Conservation (phyloP, 1,140 invertebrate species). For the Artemia franciscana region DNA sequence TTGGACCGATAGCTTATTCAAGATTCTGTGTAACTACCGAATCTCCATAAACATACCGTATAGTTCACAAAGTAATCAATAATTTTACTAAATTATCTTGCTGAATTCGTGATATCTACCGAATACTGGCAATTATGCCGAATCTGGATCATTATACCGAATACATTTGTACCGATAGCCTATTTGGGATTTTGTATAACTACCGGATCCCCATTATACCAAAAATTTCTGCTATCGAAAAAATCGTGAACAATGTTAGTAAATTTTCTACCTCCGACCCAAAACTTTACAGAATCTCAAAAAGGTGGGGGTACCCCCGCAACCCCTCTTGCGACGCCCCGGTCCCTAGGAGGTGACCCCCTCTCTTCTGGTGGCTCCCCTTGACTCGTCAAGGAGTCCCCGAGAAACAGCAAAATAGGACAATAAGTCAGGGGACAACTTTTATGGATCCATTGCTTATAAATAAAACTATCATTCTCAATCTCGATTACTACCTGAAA, state of each 20-base stretch:
- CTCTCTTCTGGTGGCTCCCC: not conserved
- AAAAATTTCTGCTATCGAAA: too few relatives aligned
- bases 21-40: not conserved
- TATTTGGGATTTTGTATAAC: not conserved
- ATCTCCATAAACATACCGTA: too few relatives aligned
- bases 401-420: not conserved
- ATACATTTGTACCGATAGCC: not conserved
- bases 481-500: not conserved
- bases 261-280: too few relatives aligned
- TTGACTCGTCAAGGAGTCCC: not conserved
- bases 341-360: not conserved
- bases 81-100: too few relatives aligned
- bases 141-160: not conserved
- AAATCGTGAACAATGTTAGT: too few relatives aligned
- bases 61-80: too few relatives aligned
- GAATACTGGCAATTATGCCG: not conserved
- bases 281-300: too few relatives aligned
- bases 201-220: not conserved
- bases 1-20: not conserved
- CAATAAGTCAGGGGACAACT: not conserved
- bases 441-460: not conserved
- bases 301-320: too few relatives aligned
- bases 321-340: too few relatives aligned
- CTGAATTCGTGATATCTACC: not conserved
- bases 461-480: not conserved